Conservation (phyloP, 2,888 invertebrate genomes). For the Julus scandinavius region DNA sequence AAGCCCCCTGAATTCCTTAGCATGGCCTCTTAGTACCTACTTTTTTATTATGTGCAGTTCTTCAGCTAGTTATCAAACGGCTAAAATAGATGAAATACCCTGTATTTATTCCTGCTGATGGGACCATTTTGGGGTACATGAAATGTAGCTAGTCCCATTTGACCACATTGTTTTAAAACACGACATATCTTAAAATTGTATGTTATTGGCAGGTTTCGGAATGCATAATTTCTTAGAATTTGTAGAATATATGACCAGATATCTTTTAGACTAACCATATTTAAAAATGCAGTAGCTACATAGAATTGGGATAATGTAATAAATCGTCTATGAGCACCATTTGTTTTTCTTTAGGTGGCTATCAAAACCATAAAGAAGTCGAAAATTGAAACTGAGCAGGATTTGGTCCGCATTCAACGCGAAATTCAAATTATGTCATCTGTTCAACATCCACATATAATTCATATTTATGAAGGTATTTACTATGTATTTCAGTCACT, state of each 20-base stretch:
- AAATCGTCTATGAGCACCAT: too few species aligned
- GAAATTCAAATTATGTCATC: conserved; percentile 99
- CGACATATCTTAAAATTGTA: too few species aligned
- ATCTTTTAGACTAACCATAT: too few species aligned
- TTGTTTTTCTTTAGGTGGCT: conserved; percentile 74
- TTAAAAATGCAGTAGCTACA: too few species aligned
- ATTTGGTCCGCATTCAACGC: conserved; percentile 92
- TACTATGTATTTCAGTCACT: not conserved
- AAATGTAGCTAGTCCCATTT: too few species aligned
- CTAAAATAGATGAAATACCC: not conserved
- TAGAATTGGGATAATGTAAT: too few species aligned
- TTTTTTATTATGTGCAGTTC: not conserved
- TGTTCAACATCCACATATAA: conserved; percentile 97
- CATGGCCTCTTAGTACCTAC: not conserved
- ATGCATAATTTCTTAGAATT: too few species aligned
- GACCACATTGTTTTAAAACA: too few species aligned
- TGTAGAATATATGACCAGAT: too few species aligned
- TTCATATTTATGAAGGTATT: conserved; percentile 98
- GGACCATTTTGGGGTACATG: not conserved
- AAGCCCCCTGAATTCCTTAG: conserved; percentile 22
- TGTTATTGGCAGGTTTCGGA: too few species aligned
- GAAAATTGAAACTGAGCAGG: conserved; percentile 96
- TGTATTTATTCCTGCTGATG: not conserved
- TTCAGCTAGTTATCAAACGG: not conserved
- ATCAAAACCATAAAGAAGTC: conserved; percentile 98